Conservation (phyloP, 2,113 vertebrate species). For the Channa argus region DNA sequence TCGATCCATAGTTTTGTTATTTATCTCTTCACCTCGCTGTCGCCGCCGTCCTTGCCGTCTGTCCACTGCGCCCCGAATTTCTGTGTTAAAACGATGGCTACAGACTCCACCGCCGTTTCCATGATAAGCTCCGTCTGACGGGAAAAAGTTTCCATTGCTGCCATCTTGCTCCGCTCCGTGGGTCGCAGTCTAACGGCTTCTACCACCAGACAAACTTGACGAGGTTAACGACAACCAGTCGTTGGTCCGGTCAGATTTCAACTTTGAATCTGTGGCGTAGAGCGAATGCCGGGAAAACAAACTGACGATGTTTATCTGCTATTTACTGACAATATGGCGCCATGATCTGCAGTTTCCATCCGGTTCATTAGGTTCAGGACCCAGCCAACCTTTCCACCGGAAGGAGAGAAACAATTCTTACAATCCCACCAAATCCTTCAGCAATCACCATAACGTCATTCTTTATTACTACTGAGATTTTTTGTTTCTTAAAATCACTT, state of each 20-base stretch:
- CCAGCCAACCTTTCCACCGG: no score
- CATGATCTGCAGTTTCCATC: constrained; percentile 9
- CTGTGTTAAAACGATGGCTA: not conserved
- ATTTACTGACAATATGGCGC: no score
- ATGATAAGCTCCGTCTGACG: constrained; percentile 61
- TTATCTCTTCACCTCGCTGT: constrained; percentile 16
- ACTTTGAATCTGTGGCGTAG: fast-evolving
- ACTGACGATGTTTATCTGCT: constrained; percentile 1
- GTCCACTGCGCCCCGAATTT: not conserved
- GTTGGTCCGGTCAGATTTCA: not conserved
- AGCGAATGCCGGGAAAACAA: not conserved
- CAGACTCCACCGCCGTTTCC: constrained; percentile 48
- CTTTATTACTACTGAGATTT: no score
- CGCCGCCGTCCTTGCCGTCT: not conserved
- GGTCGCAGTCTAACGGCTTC: no score
- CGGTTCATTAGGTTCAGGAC: constrained; percentile 3
- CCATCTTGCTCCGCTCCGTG: constrained; percentile 2
- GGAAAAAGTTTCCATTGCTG: constrained; percentile 34
- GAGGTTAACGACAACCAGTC: no score
- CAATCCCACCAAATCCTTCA: no score
- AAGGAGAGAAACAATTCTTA: no score
- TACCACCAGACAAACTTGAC: not conserved
- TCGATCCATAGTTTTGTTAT: no score
- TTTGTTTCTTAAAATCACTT: no score
- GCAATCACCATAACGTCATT: no score